Evolutionary conservation across 2,797 vertebrate genomes (phyloP), one percentile per base, ranked within the genome.

Genomic region (Pogonophryne albipinna): DNA sequence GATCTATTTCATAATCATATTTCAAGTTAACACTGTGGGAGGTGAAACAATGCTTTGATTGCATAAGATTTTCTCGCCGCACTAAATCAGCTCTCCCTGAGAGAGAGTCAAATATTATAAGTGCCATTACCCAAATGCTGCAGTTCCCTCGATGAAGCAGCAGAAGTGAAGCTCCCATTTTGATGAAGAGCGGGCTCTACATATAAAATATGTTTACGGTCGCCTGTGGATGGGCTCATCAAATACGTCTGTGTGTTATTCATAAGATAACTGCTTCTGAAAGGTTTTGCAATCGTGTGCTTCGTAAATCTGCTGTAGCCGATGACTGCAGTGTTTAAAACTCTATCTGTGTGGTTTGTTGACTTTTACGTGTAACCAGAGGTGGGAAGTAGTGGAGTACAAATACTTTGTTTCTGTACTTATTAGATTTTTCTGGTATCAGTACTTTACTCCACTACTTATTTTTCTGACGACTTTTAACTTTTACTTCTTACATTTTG

Each of bases 41-140:
- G 92, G 91, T 81, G 89, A 90, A 92, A 81, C 87, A 77, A 85
- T 62, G 83, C 83, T 89, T 86, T 91, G 91, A 94, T 94, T 94
- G 88, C 91, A 73, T 84, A 89, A 89, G 88, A 85, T 76, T 87
- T 83, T 8, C 85, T 83, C 60, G 45, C 80, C 4, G 80, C 92
- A 87, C 86, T 92, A 94, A 93, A 94, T 92, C 90, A 93, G 79
- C 34, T 20, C 89, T 91, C 89, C 89, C 89, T 53, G 63, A 82
- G 83, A 86, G 76, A 76, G 85, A 83, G 67, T 93, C 87, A 92
- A 93, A 93, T 92, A 94, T 94, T 92, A 94, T 83, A 34, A 87
- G 85, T 73, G 78, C 88, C 84, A 91, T 94, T 94, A 94, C 89
- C 92, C 90, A 92, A 94, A 94, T 85, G 83, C 82, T 82, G 89